Conservation (phyloP, 2,113 vertebrate species). For the Muntiacus muntjak region DNA sequence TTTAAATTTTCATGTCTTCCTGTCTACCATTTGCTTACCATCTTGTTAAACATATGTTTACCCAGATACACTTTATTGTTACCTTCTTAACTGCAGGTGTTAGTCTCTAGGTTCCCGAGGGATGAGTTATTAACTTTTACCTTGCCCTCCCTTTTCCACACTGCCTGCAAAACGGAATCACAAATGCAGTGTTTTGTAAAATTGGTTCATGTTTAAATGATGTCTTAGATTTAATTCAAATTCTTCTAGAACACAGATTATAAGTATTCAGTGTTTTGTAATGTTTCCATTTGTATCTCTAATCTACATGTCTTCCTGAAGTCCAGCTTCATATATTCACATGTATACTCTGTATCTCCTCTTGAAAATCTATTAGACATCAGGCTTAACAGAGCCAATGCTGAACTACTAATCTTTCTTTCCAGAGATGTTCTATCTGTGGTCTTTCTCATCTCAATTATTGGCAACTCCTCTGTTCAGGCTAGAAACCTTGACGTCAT, state of each 20-base stretch:
- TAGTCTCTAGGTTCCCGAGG: not conserved
- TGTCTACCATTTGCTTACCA: not conserved
- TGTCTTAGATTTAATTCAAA: not conserved
- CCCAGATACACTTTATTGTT: not conserved
- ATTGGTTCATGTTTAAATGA: conserved; percentile 3
- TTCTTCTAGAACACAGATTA: not conserved
- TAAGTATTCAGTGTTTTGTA: not conserved
- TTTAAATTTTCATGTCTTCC: not conserved
- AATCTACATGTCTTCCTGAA: not conserved
- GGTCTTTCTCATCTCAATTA: not conserved
- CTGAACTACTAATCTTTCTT: not conserved
- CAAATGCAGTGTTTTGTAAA: not conserved
- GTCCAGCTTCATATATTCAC: not conserved
- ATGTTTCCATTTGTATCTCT: not conserved
- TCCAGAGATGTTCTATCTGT: not conserved
- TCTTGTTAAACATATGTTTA: conserved; percentile 2
- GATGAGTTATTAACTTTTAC: not conserved
- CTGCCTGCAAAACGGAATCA: not conserved
- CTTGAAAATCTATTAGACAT: not conserved
- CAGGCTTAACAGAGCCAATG: not conserved
- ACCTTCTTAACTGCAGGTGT: not conserved
- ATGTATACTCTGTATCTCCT: not conserved
- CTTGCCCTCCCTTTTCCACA: not conserved
- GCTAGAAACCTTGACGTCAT: not conserved
- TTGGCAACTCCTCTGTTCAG: not conserved